Base-by-base conservation (phyloP, 1,140 invertebrate species). In the Drosophila albomicans region DNA sequence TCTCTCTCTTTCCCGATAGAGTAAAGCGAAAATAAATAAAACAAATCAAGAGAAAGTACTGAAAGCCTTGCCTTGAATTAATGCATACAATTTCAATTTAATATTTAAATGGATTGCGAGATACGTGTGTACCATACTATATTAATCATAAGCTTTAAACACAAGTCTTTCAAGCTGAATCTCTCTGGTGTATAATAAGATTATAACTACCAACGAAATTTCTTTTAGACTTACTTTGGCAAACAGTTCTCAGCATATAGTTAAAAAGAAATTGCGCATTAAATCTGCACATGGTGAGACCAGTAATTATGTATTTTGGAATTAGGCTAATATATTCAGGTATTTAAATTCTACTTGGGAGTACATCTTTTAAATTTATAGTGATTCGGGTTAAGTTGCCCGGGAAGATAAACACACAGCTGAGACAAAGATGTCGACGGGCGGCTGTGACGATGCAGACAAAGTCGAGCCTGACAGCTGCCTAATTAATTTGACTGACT, bases 401-500 rank as follows among this genome's bases (percentile, higher is more conserved):
- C n/a, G 49, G 11, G 25, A 52, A 30, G 45, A 28, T 13, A 35
- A 38, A 59, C 30, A 57, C 13, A 56, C 32, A 56, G n/a, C 46
- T 46, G 54, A 59, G 41, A 56, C n/a, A 3, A 25, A 7, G 8
- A 6, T 28, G 38, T 11, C 20, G 7, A 5, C 1, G 28, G 8
- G 8, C 16, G 30, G 6, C 1, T 16, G 16, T 16, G n/a, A 8
- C 61, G 15, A 51, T 4, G 32, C 10, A 64, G 35, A 30, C 43
- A n/a, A 48, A 63, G 43, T 38, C 38, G 49, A 65, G 56, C 25
- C 64, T 57, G 58, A 70, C 65, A 75, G 71, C 75, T 79, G 70
- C 67, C 46, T 88, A 87, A 87, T 87, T 87, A 84, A 87, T 88
- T 80, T 72, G 82, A 63, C 77, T 61, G 63, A 75, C 66, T 80